Base-by-base conservation (phyloP, 2,888 invertebrate genomes). In the Biston stratarius region DNA sequence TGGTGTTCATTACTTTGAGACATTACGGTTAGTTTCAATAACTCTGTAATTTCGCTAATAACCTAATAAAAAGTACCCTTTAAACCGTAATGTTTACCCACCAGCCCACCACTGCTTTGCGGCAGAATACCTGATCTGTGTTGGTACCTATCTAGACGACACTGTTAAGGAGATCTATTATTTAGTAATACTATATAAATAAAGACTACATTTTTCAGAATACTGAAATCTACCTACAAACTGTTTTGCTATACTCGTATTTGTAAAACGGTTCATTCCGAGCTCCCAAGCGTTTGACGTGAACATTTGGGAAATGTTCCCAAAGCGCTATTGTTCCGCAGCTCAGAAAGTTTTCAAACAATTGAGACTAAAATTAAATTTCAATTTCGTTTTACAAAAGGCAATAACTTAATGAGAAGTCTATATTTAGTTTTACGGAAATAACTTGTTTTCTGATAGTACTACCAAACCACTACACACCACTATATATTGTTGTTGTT, bases 281-380 rank as follows among this genome's bases (percentile, higher is more conserved):
- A 14, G 11, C 59, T 14, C 42, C 15, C 45, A 53, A n/a, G 40
- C 58, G 24, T 14, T 34, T 49, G 24, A 53, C 51, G 49, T 51
- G 42, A 60, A 42, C 34, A 47, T 72, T 48, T 52, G 49, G 61
- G 6, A 38, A 36, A 36, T 42, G n/a, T 47, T 49, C 45, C 10
- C 24, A 24, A 44, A 66, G 5, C 15, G 53, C 14, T 24, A 34
- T 42, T 48, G 14, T 38, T 49, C 40, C 11, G 2, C 11, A 48
- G 56, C 9, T 8, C 12, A 14, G 15, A 61, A 56, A 53, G 60
- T 47, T 24, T 38, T 24, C 42, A 44, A 55, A 44, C 55, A 55
- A 42, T 42, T 33, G 55, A n/a, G 55, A 38, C 33, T 40, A 55
- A 42, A 55, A 55, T 24, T 8, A 6, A 44, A 33, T 42, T 55